Evolutionary conservation across 2,113 vertebrate species (phyloP), one percentile per base, ranked within the genome.

Genomic region (Ictalurus punctatus): DNA sequence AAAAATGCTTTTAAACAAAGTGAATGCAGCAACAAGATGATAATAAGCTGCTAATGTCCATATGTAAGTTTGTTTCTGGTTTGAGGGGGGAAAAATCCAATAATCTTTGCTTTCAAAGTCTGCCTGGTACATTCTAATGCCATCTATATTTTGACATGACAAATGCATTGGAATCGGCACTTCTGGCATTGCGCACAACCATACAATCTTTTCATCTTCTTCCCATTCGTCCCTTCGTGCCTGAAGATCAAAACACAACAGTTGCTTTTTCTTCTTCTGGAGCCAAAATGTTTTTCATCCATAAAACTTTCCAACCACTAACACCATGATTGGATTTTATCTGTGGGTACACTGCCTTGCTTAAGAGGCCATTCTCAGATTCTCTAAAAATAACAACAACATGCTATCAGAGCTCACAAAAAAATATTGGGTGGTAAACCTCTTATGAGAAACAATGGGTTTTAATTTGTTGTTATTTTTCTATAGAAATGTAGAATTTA

Each of bases 321-420:
- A 91, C 86, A 89, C 87, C 88, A 90, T 91, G 87, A 89, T 84
- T 91, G 78, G 89, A 90, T 90, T 90, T 90, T 89, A 89, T 92
- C 89, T 83, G 86, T 90, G 87, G 81, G 82, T 69, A 88, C 82
- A 87, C 67, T 89, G 87, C 83, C 71, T 84, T 56, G 58, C 83
- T 85, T 87, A 63, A 87, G 63, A 79, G 56, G 88, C 86, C 76
- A 74, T 80, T 89, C 82, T 85, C 40, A 87, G 85, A 87, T 86
- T 84, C 85, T 81, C 65, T 14, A 25, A 61, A 61, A 56, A 80
- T 3, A 71, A 16, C 10, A 37, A 34, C 87, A 90, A 89, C 90
- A 87, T 89, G 79, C 78, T 87, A 89, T 91, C 88, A 87, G 56
- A 69, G 76, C 74, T 52, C 25, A 74, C 71, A 88, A 59, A 54